Evolutionary conservation across 2,113 vertebrate genomes (phyloP), one percentile per base, ranked within the genome.

Genomic region (Thalassarche chlororhynchos): DNA sequence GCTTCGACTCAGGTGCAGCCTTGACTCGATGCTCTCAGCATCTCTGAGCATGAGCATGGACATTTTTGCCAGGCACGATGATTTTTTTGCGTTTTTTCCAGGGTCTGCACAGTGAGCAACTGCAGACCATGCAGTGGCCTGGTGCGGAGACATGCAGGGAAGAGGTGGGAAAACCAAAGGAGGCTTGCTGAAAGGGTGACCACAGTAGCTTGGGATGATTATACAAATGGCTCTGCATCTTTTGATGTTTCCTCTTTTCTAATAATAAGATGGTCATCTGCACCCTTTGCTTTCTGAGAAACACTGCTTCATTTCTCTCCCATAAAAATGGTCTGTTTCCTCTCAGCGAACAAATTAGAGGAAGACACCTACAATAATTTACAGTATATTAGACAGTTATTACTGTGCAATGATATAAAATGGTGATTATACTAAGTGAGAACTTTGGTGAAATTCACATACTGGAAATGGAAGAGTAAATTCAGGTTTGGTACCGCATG

Each of bases 201-300:
- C 87, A 61, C 81, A 75, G 87, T 71, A 95, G 94, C 85, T 80
- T 87, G 91, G 81, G 93, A 87, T 85, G 93, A 86, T 93, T 95
- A 91, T 49, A 92, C 89, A 89, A 96, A 96, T 1, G 2, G 78
- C 58, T 70, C 42, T 18, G 8, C 81, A 85, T 91, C 84, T 95
- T 97, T 94, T 96, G 84, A 94, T 95, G 86, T 94, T 93, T 96
- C 71, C 64, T 89, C 29, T 87, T 95, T 93, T 91, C 93, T 93
- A 90, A 94, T 95, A 96, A 96, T 84, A 94, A 69, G 55, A 85
- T 70, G 93, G 95, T 91, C 97, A 96, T 92, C 87, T 84, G 94
- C 91, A 85, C 9, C 18, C 75, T 91, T 74, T 62, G 60, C 51
- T 78, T 97, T 94, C 96, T 95, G 96, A 94, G 95, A 97, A 97